These are phyloP conservation scores for Cardinalis cardinalis DNA, from an alignment of 2,113 vertebrate genomes.

Conservation along the genomic window DNA sequence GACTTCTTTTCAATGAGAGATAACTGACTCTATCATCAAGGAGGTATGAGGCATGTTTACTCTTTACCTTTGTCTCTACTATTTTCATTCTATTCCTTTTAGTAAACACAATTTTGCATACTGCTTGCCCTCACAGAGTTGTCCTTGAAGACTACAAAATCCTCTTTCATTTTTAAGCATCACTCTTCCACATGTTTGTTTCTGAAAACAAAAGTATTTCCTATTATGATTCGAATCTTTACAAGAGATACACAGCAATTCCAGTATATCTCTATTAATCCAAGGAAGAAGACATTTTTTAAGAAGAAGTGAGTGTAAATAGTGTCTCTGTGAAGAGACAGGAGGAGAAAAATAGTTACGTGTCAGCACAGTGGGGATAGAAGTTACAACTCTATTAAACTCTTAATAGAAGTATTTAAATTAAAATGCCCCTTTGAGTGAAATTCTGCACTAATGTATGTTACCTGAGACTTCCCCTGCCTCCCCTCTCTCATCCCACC, in stretches of 20 bases:
- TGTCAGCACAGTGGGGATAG: background rate
- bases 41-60: background rate
- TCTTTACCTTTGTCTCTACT: background rate
- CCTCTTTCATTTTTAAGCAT: background rate
- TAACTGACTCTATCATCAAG: background rate
- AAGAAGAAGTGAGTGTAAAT: background rate
- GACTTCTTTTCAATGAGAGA: background rate
- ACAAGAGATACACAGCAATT: background rate
- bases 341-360: background rate
- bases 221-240: background rate
- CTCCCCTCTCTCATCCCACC: background rate
- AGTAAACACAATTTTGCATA: background rate
- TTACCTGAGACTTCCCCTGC: background rate
- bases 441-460: conserved; percentile 27
- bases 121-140: background rate
- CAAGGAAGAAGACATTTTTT: background rate
- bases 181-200: background rate
- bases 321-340: background rate
- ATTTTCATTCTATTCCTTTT: background rate
- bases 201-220: background rate
- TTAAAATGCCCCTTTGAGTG: conserved; percentile 38
- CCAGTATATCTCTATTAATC: background rate
- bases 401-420: conserved; percentile 42
- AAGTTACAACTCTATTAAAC: conserved; percentile 12
- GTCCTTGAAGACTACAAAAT: background rate